These are phyloP conservation scores for Semibalanus balanoides DNA, from an alignment of 1,140 invertebrate genomes.

Conservation along the genomic window DNA sequence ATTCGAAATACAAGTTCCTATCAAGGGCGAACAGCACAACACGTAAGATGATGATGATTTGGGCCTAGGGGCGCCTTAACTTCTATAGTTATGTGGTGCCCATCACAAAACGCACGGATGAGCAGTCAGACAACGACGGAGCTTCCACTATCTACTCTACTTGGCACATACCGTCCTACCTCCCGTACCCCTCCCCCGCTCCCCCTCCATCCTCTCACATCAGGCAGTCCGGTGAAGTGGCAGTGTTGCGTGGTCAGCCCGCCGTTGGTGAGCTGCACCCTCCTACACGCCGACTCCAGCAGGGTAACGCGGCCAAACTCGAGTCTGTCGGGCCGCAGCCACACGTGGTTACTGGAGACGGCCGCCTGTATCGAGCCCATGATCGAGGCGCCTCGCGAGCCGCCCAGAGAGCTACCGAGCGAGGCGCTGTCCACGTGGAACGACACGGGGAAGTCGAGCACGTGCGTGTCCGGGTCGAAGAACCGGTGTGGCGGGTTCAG, in stretches of 20 bases:
- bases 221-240: neutral
- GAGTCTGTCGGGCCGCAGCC: neutral
- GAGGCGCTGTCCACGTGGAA: neutral
- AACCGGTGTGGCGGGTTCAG: neutral
- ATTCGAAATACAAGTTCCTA: no score
- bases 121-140: no score
- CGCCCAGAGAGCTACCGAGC: no score
- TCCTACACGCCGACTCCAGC: neutral
- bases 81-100: no score
- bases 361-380: neutral
- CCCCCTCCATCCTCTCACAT: neutral
- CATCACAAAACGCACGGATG: no score
- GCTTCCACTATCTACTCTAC: no score
- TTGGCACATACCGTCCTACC: no score
- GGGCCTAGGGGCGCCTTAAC: no score
- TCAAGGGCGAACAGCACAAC: no score
- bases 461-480: neutral
- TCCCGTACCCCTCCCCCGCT: no score
- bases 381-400: neutral
- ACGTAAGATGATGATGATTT: no score
- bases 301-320: neutral
- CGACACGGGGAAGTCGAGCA: neutral
- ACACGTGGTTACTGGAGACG: neutral
- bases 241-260: neutral
- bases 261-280: neutral